Evolutionary conservation across 2,888 invertebrate species (phyloP), one percentile per base, ranked within the genome.

Genomic region (Diplolepis rosae): DNA sequence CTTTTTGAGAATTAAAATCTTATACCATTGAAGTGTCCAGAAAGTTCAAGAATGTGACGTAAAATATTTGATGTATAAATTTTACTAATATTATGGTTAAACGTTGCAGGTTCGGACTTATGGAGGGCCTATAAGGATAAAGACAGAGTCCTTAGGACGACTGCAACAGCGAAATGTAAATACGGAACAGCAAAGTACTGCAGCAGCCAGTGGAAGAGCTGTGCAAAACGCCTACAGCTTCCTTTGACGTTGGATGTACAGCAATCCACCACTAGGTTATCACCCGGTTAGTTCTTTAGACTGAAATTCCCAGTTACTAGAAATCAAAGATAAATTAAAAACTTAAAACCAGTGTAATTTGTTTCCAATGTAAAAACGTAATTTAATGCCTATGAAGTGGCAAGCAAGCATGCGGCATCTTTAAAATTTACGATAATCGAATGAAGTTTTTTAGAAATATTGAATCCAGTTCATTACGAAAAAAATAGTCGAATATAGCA

Each of bases 51-150:
- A 78, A 71, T 42, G 42, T n/a, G n/a, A n/a, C n/a, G n/a, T n/a
- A n/a, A n/a, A n/a, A n/a, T n/a, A 30, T 30, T 42, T 24, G 5
- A 30, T 13, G 28, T 11, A 22, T 1, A 11, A 28, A 32, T 45
- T 3, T 54, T 30, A 22, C 22, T 51, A 13, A 56, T 48, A 28
- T 15, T 22, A 35, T 77, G 56, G 73, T 72, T 65, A 73, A 73
- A 71, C 9, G 11, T 66, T 7, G n/a, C 74, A 94, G 91, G 93
- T 94, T 75, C 92, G 94, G 78, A 93, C 94, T 0, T 94, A 94
- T 87, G 94, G 94, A 78, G 96, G 95, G 77, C 95, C 96, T 77
- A 95, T 96, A 75, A 91, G 96, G 75, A 94, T 94, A 82, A 92
- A 95, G 72, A 92, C 94, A 32, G 94, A 94, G 27, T 94, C 95